Evolutionary conservation across 2,888 invertebrate species (phyloP).

Genomic region (Crioceris asparagi): DNA sequence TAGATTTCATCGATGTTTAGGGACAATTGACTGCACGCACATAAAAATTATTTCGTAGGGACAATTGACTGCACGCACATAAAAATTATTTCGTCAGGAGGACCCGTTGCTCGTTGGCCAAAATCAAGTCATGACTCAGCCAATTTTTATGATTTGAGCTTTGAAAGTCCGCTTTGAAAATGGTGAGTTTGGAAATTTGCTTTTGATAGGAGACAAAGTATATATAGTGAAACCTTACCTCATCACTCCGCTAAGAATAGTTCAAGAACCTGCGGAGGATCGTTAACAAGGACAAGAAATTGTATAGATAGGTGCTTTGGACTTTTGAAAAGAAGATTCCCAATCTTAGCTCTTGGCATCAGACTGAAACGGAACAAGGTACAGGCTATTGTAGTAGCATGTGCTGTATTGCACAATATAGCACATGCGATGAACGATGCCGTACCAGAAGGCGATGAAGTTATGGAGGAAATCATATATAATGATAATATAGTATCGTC

Average conservation of each 20-base stretch:
- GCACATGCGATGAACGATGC: conserved; percentile 8
- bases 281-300: conserved; percentile 22
- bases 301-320: conserved; percentile 24
- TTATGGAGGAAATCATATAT: conserved; percentile 9
- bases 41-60: too few relatives aligned
- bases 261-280: conserved; percentile 15
- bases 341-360: conserved; percentile 24
- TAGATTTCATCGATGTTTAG: too few relatives aligned
- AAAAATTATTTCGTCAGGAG: too few relatives aligned
- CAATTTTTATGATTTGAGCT: too few relatives aligned
- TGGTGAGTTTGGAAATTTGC: conserved; percentile 7
- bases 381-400: conserved; percentile 16
- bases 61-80: too few relatives aligned
- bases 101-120: too few relatives aligned
- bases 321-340: conserved; percentile 24
- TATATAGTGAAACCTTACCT: conserved; percentile 21
- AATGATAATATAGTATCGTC: too few relatives aligned
- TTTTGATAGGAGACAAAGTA: conserved; percentile 17
- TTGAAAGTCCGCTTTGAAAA: conserved; percentile 7
- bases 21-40: too few relatives aligned
- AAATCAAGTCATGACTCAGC: too few relatives aligned
- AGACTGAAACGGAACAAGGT: conserved; percentile 17
- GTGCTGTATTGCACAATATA: conserved; percentile 20
- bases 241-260: conserved; percentile 19
- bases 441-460: conserved; percentile 6